Base-by-base conservation (phyloP, 2,797 vertebrate species). In the Dallia pectoralis region DNA sequence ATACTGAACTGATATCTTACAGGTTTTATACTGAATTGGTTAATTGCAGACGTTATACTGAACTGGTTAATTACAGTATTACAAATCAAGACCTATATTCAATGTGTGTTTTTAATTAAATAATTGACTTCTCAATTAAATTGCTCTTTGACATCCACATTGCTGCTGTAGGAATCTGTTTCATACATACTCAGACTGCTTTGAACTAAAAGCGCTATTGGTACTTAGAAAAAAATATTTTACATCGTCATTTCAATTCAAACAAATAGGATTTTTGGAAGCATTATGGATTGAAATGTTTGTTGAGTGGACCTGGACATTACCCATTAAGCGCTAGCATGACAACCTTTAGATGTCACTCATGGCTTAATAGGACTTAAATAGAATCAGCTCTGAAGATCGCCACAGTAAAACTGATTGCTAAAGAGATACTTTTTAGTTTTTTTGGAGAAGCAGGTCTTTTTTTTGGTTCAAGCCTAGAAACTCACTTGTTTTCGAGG, bases 301-400 rank as follows among this genome's bases (percentile, higher is more conserved):
- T 87, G 82, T 88, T 80, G 86, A 88, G 85, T 89, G 83, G 83
- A 89, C 83, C 85, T 86, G 82, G 89, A 86, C 84, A 73, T 82
- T 84, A 80, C 87, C 90, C 88, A 90, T 90, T 92, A 90, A 89
- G 85, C 72, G 75, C 71, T 48, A 74, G 84, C 53, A 84, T 88
- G 84, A 88, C 86, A 89, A 85, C 82, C 86, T 86, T 87, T 84
- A 8, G 82, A 80, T 83, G 79, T 69, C 83, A 79, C 87, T 90
- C 69, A 81, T 70, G 83, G 77, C 82, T 85, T 83, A 90, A 77
- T 83, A 73, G 74, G 53, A 81, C 78, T 81, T 40, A 9, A 40
- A 40, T 40, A 40, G 0, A 85, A 80, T 89, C 86, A 87, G 81
- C 82, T 86, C 79, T 40, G 73, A 77, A 59, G 86, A 82, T 82